A percentile compares a stretch with the other conserved stretches of the same genome.
Conservation (phyloP, 2,888 invertebrate species). For the Monochamus alternatus region DNA sequence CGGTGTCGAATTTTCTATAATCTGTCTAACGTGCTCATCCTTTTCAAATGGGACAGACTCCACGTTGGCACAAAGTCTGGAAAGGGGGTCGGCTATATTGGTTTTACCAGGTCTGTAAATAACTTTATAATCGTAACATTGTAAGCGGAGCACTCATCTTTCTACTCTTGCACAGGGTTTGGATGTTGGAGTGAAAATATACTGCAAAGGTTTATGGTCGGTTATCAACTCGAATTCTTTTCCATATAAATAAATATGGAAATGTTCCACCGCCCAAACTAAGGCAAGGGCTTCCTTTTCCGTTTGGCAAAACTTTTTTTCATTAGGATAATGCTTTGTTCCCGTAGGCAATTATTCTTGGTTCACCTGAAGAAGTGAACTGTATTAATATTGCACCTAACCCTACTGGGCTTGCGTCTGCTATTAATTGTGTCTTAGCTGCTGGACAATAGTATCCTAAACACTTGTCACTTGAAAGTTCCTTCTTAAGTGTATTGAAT, state of each 20-base stretch:
- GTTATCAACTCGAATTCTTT: slow-evolving; percentile 50
- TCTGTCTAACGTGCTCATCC: neutral
- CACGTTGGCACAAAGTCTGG: neutral
- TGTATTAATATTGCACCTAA: slow-evolving; percentile 55
- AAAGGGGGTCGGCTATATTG: slow-evolving; percentile 7
- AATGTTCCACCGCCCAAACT: neutral
- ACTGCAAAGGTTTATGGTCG: slow-evolving; percentile 62
- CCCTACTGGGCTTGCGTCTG: slow-evolving; percentile 45
- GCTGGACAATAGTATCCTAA: neutral
- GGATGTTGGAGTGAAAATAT: slow-evolving; percentile 54
- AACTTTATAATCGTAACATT: neutral
- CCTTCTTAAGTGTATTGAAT: slow-evolving; percentile 39
- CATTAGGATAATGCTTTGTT: slow-evolving; percentile 51
- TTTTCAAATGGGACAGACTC: neutral
- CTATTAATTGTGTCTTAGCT: neutral
- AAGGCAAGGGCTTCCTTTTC: neutral
- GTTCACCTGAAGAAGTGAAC: slow-evolving; percentile 34
- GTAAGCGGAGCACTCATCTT: slow-evolving; percentile 37
- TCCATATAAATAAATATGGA: neutral
- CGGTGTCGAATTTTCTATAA: neutral
- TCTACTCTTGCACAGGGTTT: slow-evolving; percentile 50
- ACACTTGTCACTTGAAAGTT: neutral
- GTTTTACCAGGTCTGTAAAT: neutral
- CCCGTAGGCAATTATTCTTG: slow-evolving; percentile 52
- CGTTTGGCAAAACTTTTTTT: neutral